Evolutionary conservation across 2,888 invertebrate species (phyloP).

Genomic region (Drosophila ezoana): DNA sequence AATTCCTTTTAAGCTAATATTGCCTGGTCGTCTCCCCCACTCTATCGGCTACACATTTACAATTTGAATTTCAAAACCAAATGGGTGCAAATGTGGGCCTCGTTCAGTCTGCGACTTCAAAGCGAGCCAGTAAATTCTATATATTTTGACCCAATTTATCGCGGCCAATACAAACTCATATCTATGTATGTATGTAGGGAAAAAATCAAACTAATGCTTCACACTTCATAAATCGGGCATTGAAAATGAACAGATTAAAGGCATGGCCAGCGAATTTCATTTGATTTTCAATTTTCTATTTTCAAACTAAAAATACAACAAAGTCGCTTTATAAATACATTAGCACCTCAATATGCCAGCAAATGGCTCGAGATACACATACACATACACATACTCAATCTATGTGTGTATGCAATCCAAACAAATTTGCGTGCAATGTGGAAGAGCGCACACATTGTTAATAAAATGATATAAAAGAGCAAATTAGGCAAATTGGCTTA

Average conservation of each 20-base stretch:
- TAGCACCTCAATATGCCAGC: slow-evolving; percentile 67
- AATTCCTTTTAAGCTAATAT: slow-evolving; percentile 29
- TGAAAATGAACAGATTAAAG: slow-evolving; percentile 79
- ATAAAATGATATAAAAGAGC: slow-evolving; percentile 42
- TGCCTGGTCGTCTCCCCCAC: slow-evolving; percentile 1
- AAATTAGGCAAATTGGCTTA: slow-evolving; percentile 29
- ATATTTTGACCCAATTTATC: slow-evolving; percentile 69
- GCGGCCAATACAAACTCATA: slow-evolving; percentile 5
- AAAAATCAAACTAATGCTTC: slow-evolving; percentile 74
- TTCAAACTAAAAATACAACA: slow-evolving; percentile 66
- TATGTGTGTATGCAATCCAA: slow-evolving; percentile 3
- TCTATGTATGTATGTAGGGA: slow-evolving; percentile 19
- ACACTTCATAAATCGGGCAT: slow-evolving; percentile 74
- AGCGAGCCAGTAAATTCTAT: slow-evolving; percentile 50
- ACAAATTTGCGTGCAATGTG: slow-evolving; percentile 4
- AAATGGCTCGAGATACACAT: slow-evolving; percentile 34
- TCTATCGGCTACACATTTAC: not conserved
- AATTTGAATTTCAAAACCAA: slow-evolving; percentile 48
- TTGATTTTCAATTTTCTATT: slow-evolving; percentile 30
- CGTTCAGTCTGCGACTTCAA: slow-evolving; percentile 58
- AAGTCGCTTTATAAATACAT: slow-evolving; percentile 79
- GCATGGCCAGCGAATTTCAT: slow-evolving; percentile 32
- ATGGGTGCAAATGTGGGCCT: slow-evolving; percentile 29
- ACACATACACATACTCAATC: not conserved
- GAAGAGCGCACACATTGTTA: slow-evolving; percentile 23